Evolutionary conservation across 2,888 invertebrate species (phyloP).

Genomic region (Mayetiola destructor): DNA sequence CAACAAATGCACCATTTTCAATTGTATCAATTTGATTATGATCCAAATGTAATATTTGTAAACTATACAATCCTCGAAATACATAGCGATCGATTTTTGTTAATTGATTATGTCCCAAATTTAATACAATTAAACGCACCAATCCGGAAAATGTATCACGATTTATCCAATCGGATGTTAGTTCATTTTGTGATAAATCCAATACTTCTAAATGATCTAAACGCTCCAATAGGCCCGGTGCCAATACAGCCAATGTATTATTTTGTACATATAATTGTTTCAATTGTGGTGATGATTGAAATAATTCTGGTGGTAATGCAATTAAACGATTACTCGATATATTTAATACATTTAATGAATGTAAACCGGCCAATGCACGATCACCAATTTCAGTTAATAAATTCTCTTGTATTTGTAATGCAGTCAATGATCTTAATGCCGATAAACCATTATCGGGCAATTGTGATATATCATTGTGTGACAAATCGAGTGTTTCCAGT

Average conservation of each 20-base stretch:
- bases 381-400: slow-evolving; percentile 58
- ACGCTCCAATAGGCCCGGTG: slow-evolving; percentile 58
- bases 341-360: slow-evolving; percentile 54
- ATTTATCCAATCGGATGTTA: slow-evolving; percentile 64
- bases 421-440: slow-evolving; percentile 51
- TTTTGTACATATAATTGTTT: slow-evolving; percentile 60
- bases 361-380: slow-evolving; percentile 56
- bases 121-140: slow-evolving; percentile 56
- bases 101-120: slow-evolving; percentile 57
- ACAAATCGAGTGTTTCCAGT: slow-evolving; percentile 56
- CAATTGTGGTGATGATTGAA: slow-evolving; percentile 55
- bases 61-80: slow-evolving; percentile 58
- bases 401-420: slow-evolving; percentile 61
- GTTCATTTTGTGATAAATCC: slow-evolving; percentile 57
- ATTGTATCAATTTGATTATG: slow-evolving; percentile 54
- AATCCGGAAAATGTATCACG: slow-evolving; percentile 62
- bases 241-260: slow-evolving; percentile 59
- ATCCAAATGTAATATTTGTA: slow-evolving; percentile 61
- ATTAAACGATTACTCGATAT: slow-evolving; percentile 64
- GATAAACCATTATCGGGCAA: slow-evolving; percentile 57
- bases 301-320: slow-evolving; percentile 62
- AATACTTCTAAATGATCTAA: slow-evolving; percentile 57
- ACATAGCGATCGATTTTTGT: slow-evolving; percentile 54
- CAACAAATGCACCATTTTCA: slow-evolving; percentile 57
- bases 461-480: slow-evolving; percentile 54